Percentiles rank a stretch among this genome's conserved stretches.
phyloP scores from a whole-genome alignment of 2,888 invertebrate species.

The Megalurothrips usitatus region DNA sequence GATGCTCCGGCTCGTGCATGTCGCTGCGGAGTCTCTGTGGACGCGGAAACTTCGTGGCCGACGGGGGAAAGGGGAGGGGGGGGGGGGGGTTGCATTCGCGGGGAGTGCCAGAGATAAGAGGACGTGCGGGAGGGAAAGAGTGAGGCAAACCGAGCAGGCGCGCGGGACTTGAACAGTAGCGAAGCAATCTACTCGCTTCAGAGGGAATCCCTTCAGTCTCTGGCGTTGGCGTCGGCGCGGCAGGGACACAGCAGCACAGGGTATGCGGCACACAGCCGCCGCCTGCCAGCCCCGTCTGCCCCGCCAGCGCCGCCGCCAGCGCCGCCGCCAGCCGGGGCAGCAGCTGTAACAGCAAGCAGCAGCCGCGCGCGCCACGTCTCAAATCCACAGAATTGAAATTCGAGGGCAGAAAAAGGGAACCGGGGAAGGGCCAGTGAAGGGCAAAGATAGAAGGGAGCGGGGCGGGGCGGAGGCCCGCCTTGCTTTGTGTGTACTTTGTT shows the following conservation, averaged over 20 bases:
- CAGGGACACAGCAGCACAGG: not conserved
- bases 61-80: too few relatives aligned
- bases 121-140: not conserved
- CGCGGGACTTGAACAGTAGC: not conserved
- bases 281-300: too few relatives aligned
- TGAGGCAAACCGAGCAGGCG: not conserved
- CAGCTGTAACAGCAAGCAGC: constrained; percentile 8
- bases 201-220: not conserved
- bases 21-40: too few relatives aligned
- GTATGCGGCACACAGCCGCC: too few relatives aligned
- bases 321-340: not conserved
- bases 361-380: not conserved
- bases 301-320: too few relatives aligned
- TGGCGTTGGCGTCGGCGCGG: not conserved
- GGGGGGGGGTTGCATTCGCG: too few relatives aligned
- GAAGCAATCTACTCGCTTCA: not conserved
- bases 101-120: too few relatives aligned
- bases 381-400: constrained; percentile 6
- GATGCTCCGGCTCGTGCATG: too few relatives aligned
- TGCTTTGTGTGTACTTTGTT: constrained; percentile 19
- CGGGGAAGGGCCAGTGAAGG: not conserved
- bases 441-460: not conserved
- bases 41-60: too few relatives aligned
- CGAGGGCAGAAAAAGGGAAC: not conserved
- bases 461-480: not conserved